A percentile compares a stretch with the other conserved stretches of the same genome.
phyloP scores from a whole-genome alignment of 2,113 vertebrate species.

The Pyxicephalus adspersus region DNA sequence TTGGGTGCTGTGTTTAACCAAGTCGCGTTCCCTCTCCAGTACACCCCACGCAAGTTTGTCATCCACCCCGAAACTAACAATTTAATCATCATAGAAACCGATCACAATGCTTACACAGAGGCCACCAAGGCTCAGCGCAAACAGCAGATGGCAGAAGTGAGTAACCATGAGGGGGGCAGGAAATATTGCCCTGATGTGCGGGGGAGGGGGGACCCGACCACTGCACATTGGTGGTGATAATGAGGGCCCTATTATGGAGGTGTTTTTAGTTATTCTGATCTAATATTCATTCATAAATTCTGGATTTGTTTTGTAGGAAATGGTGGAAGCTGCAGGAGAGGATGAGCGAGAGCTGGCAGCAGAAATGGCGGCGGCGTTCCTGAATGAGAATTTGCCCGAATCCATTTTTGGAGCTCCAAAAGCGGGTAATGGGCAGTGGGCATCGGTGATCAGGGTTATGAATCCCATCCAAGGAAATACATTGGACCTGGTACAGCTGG shows the following conservation, averaged over 20 bases:
- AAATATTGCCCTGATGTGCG: too few species aligned
- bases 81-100: conserved; percentile 93
- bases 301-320: conserved; percentile 78
- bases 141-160: conserved; percentile 98
- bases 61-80: conserved; percentile 97
- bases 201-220: too few species aligned
- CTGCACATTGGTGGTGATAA: too few species aligned
- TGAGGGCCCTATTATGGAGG: too few species aligned
- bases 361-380: conserved; percentile 97
- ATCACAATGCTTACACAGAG: conserved; percentile 97
- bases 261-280: too few species aligned
- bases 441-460: conserved; percentile 92
- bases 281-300: neutral
- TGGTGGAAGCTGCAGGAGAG: conserved; percentile 97
- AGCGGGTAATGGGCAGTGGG: conserved; percentile 96
- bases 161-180: neutral
- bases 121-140: conserved; percentile 97
- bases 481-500: conserved; percentile 91
- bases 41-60: conserved; percentile 95
- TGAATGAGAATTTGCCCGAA: conserved; percentile 95
- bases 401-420: conserved; percentile 96
- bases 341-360: conserved; percentile 95
- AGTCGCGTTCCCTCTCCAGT: conserved; percentile 95
- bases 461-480: conserved; percentile 96
- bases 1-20: conserved; percentile 98